Evolutionary conservation across 2,888 invertebrate species (phyloP), one percentile per base, ranked within the genome.

Genomic region (Rhopalosiphum nymphaeae): DNA sequence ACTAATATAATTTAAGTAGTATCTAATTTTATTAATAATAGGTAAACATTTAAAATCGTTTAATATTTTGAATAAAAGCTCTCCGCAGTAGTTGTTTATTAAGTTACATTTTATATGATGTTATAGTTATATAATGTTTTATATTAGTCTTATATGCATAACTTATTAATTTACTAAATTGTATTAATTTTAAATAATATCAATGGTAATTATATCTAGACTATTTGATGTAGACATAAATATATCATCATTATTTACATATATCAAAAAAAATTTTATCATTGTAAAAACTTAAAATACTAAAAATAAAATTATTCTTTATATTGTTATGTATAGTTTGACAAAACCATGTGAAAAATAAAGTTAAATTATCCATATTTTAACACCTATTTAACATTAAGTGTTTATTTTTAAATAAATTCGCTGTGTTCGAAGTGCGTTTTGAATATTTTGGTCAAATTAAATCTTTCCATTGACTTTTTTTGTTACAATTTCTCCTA

Each of bases 341-440:
- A 87, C n/a, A 16, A 61, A 87, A 36, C 13, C 46, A 92, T 26
- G 56, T 13, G 61, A 61, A 90, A 87, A 57, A 84, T 29, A 91
- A 92, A 92, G 36, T 46, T 13, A 1, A 61, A 86, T 46, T 36
- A 36, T 46, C 16, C 56, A n/a, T 56, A 36, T 44, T 46, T 86
- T 46, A 36, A 86, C 91, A 46, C 86, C 86, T 9, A 92, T 87
- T 92, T 46, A 92, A 92, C 91, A 87, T 61, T 36, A 78, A 49
- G 53, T 56, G 85, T 91, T 84, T 29, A 56, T 56, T 91, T 21
- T 36, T 44, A 42, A 42, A 57, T n/a, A 46, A 46, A 57, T 86
- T 86, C 57, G 57, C 3, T 78, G 11, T 57, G 46, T 4, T n/a
- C 53, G 10, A 91, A 16, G 21, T 25, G 21, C 91, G 56, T 56